Percentiles rank a stretch among this genome's conserved stretches.
Evolutionary conservation across 2,113 vertebrate genomes (phyloP).

Genomic region (Gobiocypris rarus): DNA sequence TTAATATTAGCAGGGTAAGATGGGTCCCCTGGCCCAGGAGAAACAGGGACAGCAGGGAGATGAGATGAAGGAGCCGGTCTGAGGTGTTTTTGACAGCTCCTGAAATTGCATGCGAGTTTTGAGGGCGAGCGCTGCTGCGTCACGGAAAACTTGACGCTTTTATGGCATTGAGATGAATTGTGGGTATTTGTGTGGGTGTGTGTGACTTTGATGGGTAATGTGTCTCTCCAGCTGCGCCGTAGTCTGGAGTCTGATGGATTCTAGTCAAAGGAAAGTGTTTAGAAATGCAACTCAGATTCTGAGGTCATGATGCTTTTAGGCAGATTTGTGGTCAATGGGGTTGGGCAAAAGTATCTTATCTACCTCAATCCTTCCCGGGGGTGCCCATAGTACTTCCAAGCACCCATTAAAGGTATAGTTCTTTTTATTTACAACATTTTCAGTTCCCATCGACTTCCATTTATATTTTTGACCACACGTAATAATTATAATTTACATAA

Average conservation of each 20-base stretch:
- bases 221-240: background rate
- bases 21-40: slow-evolving; percentile 49
- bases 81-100: slow-evolving; percentile 60
- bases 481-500: background rate
- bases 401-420: background rate
- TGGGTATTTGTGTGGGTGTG: slow-evolving; percentile 25
- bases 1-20: slow-evolving; percentile 61
- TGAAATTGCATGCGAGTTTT: slow-evolving; percentile 57
- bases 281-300: background rate
- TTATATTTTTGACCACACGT: background rate
- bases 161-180: slow-evolving; percentile 42
- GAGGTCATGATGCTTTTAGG: slow-evolving; percentile 37
- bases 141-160: slow-evolving; percentile 13
- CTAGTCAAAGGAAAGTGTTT: slow-evolving; percentile 7
- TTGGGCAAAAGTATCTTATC: background rate
- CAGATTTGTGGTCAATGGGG: background rate
- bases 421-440: background rate
- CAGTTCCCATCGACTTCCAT: background rate
- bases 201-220: slow-evolving; percentile 33
- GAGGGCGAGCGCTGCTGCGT: slow-evolving; percentile 30
- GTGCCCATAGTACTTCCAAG: background rate
- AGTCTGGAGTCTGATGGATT: slow-evolving; percentile 27
- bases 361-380: too few species aligned
- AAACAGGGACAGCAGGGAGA: slow-evolving; percentile 31
- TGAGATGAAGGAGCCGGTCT: slow-evolving; percentile 56